phyloP scores from a whole-genome alignment of 2,113 vertebrate species.

The Actenoides lindsayi region DNA sequence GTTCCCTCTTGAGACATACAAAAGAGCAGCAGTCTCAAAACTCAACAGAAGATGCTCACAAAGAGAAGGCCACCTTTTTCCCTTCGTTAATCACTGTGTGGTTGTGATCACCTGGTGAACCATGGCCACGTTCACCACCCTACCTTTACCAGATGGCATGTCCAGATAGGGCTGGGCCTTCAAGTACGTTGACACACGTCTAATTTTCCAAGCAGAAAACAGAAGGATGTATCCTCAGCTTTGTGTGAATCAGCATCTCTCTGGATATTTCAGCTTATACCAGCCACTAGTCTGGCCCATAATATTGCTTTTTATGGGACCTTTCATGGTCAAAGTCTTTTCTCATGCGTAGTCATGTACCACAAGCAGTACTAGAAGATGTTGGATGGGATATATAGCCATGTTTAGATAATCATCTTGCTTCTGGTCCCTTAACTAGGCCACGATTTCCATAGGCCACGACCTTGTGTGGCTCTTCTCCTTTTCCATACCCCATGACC shows the following conservation, averaged over 20 bases:
- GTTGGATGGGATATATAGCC: background rate
- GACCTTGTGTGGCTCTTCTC: background rate
- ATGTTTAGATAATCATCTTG: background rate
- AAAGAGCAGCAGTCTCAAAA: background rate
- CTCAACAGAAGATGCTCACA: background rate
- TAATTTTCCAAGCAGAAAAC: background rate
- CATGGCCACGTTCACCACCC: background rate
- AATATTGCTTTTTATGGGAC: background rate
- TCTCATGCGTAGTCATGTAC: background rate
- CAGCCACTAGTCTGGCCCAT: background rate
- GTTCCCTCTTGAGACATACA: background rate
- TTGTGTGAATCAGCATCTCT: constrained; percentile 17
- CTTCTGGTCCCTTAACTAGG: background rate
- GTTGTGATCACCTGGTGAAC: background rate
- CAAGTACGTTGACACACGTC: background rate
- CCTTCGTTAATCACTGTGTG: background rate
- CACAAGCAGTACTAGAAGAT: background rate
- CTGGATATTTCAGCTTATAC: background rate
- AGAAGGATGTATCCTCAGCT: background rate
- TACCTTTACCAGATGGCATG: constrained; percentile 4
- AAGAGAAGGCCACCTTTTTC: background rate
- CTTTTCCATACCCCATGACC: background rate
- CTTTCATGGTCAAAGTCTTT: background rate
- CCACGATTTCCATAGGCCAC: background rate
- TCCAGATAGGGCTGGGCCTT: constrained; percentile 4